These are phyloP conservation scores for Cephalopachus bancanus DNA, from an alignment of 2,797 vertebrate genomes.

Conservation along the genomic window DNA sequence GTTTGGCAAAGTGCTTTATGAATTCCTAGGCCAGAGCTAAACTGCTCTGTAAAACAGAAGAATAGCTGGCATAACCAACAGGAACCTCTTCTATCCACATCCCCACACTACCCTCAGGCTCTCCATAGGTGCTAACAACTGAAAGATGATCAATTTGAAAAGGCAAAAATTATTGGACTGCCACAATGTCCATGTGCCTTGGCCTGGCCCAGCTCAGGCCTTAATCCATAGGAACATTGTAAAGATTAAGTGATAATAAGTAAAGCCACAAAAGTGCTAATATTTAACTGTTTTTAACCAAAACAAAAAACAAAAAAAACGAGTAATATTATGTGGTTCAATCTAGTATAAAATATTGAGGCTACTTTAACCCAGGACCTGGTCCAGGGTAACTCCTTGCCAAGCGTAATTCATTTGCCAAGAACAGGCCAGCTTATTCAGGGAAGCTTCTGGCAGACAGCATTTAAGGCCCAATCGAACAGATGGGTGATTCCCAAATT, in stretches of 20 bases:
- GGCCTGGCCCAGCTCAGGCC: not conserved
- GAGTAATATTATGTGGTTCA: not conserved
- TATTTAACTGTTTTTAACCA: constrained; percentile 25
- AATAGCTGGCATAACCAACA: not conserved
- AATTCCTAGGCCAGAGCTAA: constrained; percentile 60
- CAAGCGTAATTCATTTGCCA: not conserved
- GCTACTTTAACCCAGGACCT: not conserved
- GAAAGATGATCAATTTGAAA: constrained; percentile 1
- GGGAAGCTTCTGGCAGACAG: not conserved
- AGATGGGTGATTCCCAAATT: not conserved
- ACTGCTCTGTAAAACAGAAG: constrained; percentile 15
- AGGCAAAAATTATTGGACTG: not conserved
- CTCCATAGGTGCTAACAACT: not conserved
- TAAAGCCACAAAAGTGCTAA: not conserved
- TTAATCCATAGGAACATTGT: not conserved
- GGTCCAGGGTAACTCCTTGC: not conserved
- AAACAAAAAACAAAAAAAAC: too few relatives aligned
- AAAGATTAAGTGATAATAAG: not conserved
- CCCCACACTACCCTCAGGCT: not conserved
- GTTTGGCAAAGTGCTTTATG: constrained; percentile 36
- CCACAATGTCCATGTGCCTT: not conserved
- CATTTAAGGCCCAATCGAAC: not conserved
- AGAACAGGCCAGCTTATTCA: not conserved
- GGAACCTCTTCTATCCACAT: not conserved
- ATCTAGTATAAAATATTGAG: not conserved